phyloP scores from a whole-genome alignment of 2,888 invertebrate genomes.

The Brachylomia viminalis region DNA sequence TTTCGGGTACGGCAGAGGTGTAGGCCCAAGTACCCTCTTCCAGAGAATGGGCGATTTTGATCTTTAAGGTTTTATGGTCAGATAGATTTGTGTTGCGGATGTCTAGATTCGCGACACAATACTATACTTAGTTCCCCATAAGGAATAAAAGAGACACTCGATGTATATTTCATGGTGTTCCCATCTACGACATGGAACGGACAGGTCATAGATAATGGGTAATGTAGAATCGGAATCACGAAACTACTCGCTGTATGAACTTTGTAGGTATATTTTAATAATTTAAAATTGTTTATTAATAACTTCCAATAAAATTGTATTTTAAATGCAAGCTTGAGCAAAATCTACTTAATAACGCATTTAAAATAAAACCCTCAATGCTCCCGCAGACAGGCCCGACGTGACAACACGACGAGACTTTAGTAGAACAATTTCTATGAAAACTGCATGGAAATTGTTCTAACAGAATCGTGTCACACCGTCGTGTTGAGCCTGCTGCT shows the following conservation, averaged over 20 bases:
- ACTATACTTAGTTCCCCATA: slow-evolving; percentile 54
- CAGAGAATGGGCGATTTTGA: slow-evolving; percentile 65
- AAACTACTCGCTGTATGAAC: background rate
- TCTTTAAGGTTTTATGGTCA: slow-evolving; percentile 61
- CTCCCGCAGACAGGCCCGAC: too few relatives aligned
- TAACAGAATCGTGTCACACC: too few relatives aligned
- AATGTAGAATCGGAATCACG: background rate
- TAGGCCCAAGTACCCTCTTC: slow-evolving; percentile 54
- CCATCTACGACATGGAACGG: background rate
- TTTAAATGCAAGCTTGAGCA: background rate
- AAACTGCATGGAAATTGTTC: too few relatives aligned
- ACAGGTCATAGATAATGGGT: background rate
- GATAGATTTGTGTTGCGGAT: slow-evolving; percentile 62
- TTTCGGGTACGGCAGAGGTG: slow-evolving; percentile 70
- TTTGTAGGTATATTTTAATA: background rate
- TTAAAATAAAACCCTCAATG: background rate
- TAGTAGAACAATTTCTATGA: too few relatives aligned
- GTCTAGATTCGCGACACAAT: slow-evolving; percentile 54
- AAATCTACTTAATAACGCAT: background rate
- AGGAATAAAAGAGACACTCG: slow-evolving; percentile 39
- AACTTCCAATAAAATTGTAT: background rate
- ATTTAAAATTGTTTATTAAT: background rate
- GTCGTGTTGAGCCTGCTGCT: too few relatives aligned
- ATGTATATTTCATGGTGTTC: slow-evolving; percentile 19
- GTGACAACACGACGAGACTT: too few relatives aligned